Evolutionary conservation across 2,113 vertebrate genomes (phyloP), one percentile per base, ranked within the genome.

Genomic region (Passer montanus): DNA sequence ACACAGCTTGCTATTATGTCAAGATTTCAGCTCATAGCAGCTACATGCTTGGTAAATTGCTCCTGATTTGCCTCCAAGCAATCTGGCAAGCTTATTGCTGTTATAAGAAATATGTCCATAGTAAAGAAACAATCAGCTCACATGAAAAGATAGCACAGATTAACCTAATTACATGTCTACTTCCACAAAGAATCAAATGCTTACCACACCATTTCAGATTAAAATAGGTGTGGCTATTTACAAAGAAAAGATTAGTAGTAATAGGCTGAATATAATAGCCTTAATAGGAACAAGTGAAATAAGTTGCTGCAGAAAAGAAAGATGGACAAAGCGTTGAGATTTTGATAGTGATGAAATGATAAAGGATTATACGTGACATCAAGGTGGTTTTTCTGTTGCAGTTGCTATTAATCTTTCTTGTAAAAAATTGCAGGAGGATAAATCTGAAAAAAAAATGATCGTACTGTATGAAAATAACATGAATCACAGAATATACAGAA

Each of bases 201-300:
- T 99, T 98, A 97, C 98, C 92, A 97, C 97, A 97, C 97, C 82
- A 33, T 87, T 97, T 88, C 19, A 96, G 98, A 98, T 98, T 98
- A 98, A 98, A 98, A 98, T 98, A 99, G 99, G 99, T 98, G 99
- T 98, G 99, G 98, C 98, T 98, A 98, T 98, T 98, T 98, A 99
- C 98, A 99, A 98, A 99, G 98, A 98, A 98, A 98, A 98, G 99
- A 99, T 99, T 99, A 99, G 98, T 94, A 97, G 98, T 98, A 98
- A 97, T 97, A 93, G 89, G 89, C 97, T 98, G 98, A 99, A 98
- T 99, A 98, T 98, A 99, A 99, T 99, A 98, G 97, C 98, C 97
- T 98, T 98, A 98, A 98, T 98, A 97, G 93, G 96, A 98, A 98
- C 98, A 98, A 98, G 98, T 98, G 98, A 98, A 98, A 97, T 98